Percentiles rank a stretch among this genome's conserved stretches.
Evolutionary conservation across 1,140 invertebrate genomes (phyloP).

Genomic region (Drosophila erecta): DNA sequence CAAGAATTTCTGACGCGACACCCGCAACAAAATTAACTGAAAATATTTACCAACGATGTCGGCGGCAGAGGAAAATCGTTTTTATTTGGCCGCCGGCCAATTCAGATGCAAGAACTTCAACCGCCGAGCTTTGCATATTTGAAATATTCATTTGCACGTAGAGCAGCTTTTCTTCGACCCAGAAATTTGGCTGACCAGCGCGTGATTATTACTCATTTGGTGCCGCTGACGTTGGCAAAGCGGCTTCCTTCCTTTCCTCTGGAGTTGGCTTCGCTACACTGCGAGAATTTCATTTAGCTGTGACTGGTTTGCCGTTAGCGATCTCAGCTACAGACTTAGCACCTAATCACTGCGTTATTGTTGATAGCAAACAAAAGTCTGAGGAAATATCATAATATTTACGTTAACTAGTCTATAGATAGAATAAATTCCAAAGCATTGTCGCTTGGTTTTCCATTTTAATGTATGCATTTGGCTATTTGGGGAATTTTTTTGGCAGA

Average conservation of each 20-base stretch:
- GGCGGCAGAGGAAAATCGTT: conserved; percentile 29
- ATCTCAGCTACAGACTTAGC: no score
- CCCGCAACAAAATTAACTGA: conserved; percentile 27
- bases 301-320: no score
- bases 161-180: conserved; percentile 23
- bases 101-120: conserved; percentile 40
- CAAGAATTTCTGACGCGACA: conserved; percentile 15
- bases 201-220: conserved; percentile 63
- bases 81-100: conserved; percentile 60
- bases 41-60: conserved; percentile 44
- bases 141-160: conserved; percentile 47
- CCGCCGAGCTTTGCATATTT: conserved; percentile 44
- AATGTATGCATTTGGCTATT: neutral
- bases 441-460: neutral
- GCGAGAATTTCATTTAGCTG: neutral
- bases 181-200: conserved; percentile 11
- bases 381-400: neutral
- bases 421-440: neutral
- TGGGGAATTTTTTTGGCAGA: accelerated
- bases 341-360: no score
- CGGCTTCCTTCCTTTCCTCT: conserved; percentile 39
- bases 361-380: neutral
- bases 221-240: conserved; percentile 22
- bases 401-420: neutral
- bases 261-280: conserved; percentile 14